These are phyloP conservation scores for rabbit (Oryctolagus cuniculus) DNA, from an alignment of 2,113 vertebrate genomes.

Conservation along the genomic window DNA sequence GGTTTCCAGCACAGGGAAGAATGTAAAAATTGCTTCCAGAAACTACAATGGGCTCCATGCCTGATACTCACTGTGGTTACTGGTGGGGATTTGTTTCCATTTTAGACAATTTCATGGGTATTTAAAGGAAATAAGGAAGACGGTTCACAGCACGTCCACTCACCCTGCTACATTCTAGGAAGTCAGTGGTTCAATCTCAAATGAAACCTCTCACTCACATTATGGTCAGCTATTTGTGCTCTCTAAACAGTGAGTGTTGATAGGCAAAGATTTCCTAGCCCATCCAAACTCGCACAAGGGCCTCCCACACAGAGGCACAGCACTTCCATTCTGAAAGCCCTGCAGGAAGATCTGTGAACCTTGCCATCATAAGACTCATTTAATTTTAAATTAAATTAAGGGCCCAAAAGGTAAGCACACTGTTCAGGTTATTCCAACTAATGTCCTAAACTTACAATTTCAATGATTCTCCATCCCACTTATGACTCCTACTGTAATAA, in stretches of 20 bases:
- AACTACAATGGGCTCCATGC: conserved; percentile 23
- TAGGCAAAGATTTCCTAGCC: conserved; percentile 58
- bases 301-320: conserved; percentile 21
- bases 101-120: conserved; percentile 63
- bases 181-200: conserved; percentile 47
- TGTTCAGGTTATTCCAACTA: conserved; percentile 68
- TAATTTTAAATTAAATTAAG: conserved; percentile 82
- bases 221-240: not conserved
- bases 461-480: not conserved
- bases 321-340: not conserved
- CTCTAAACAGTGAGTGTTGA: conserved; percentile 44
- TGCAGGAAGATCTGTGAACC: conserved; percentile 47
- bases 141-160: conserved; percentile 21
- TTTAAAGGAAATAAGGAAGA: conserved; percentile 68
- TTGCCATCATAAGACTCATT: conserved; percentile 67
- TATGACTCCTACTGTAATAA: conserved; percentile 4
- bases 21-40: not conserved
- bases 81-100: conserved; percentile 50
- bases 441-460: conserved; percentile 51
- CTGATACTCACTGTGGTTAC: not conserved
- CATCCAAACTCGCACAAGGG: conserved; percentile 58
- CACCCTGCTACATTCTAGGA: conserved; percentile 38
- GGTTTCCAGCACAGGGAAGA: conserved; percentile 11
- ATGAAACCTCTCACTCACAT: conserved; percentile 11
- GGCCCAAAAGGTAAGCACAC: conserved; percentile 67